These are phyloP conservation scores for Chondrilla cf. caribensis DNA, from an alignment of 37 sponge, comb jelly and placozoan genomes.

Conservation along the genomic window DNA sequence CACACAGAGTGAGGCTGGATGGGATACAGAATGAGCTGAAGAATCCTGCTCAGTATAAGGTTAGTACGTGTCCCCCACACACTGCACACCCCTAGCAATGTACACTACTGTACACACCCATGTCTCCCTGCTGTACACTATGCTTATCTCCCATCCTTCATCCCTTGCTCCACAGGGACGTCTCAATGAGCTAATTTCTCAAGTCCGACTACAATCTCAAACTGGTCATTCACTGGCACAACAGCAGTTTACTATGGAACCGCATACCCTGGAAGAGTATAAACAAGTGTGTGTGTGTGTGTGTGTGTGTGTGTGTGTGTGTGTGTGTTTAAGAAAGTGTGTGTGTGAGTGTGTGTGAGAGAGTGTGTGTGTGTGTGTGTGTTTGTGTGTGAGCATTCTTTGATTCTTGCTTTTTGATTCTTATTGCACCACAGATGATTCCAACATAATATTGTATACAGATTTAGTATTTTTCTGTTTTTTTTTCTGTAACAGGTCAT, in stretches of 20 bases:
- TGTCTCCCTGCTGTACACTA: too few species aligned
- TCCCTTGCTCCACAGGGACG: conserved; percentile 70
- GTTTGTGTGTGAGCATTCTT: background rate
- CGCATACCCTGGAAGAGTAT: conserved; percentile 47
- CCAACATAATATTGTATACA: background rate
- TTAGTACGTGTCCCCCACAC: background rate
- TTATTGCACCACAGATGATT: too few species aligned
- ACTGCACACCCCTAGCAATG: too few species aligned
- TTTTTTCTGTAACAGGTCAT: conserved; percentile 51
- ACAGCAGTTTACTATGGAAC: conserved; percentile 45
- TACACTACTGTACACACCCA: too few species aligned
- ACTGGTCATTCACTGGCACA: conserved; percentile 33
- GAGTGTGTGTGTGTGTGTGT: conserved; percentile 7
- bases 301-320: conserved; percentile 13
- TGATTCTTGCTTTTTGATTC: too few species aligned
- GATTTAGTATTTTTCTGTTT: background rate
- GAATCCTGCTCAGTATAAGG: conserved; percentile 92
- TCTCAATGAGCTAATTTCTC: conserved; percentile 90
- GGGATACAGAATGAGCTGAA: conserved; percentile 81
- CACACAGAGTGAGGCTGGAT: conserved; percentile 71
- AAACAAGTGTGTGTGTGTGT: conserved; percentile 43
- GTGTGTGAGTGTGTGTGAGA: conserved; percentile 16
- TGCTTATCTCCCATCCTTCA: too few species aligned
- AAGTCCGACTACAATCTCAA: conserved; percentile 75
- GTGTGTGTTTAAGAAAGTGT: conserved; percentile 18